Evolutionary conservation across 1,140 invertebrate genomes (phyloP).

Genomic region (Drosophila sturtevanti): DNA sequence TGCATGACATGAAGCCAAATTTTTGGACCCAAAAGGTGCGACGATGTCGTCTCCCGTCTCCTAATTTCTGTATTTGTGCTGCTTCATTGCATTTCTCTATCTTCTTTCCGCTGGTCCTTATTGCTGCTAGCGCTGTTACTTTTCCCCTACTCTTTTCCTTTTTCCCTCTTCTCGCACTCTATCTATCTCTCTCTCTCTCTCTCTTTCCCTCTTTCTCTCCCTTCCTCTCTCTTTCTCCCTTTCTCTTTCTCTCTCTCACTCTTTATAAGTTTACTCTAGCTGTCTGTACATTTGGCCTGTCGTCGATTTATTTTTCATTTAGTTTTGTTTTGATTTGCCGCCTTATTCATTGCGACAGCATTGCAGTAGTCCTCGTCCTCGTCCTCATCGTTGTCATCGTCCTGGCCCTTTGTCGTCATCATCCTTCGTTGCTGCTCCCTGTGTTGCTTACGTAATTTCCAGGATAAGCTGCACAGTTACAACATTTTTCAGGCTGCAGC

Average conservation of each 20-base stretch:
- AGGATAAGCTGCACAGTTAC: constrained; percentile 80
- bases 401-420: background rate
- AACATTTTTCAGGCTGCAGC: constrained; percentile 69
- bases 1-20: constrained; percentile 51
- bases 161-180: background rate
- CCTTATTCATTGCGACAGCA: constrained; percentile 80
- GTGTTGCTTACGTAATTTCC: constrained; percentile 76
- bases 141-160: too few relatives aligned
- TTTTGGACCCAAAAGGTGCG: constrained; percentile 68
- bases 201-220: background rate
- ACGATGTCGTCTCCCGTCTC: constrained; percentile 65
- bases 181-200: background rate
- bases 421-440: constrained; percentile 39
- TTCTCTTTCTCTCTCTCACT: too few relatives aligned
- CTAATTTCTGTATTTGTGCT: constrained; percentile 74
- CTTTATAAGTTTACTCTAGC: background rate
- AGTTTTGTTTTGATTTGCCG: constrained; percentile 81
- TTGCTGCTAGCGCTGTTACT: background rate
- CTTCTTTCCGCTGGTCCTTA: background rate
- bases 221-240: constrained; percentile 15
- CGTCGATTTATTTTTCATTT: constrained; percentile 80
- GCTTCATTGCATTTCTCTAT: constrained; percentile 63
- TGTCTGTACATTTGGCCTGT: constrained; percentile 46
- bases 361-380: constrained; percentile 75
- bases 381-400: constrained; percentile 17